A percentile compares a stretch with the other conserved stretches of the same genome.
Evolutionary conservation across 2,888 invertebrate genomes (phyloP).

Genomic region (Andricus quercusramuli): DNA sequence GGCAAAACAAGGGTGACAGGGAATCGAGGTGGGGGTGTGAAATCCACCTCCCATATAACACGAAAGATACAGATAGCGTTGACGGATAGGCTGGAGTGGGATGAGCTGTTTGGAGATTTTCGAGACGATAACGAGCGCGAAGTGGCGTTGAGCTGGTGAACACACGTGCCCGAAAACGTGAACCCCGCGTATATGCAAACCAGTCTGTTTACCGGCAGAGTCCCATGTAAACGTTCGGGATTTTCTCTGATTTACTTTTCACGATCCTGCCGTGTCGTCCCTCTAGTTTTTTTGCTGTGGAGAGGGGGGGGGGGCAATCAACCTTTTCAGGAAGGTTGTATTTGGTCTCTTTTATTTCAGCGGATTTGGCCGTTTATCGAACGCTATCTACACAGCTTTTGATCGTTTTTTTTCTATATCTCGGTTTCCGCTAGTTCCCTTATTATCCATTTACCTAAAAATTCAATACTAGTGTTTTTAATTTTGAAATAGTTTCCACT

Average conservation of each 20-base stretch:
- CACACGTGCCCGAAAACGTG: conserved; percentile 31
- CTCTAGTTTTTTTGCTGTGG: not conserved
- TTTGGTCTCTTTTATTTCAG: conserved; percentile 19
- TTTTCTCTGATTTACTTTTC: conserved; percentile 34
- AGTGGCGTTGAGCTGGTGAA: conserved; percentile 39
- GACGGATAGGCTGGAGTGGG: conserved; percentile 68
- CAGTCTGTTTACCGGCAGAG: conserved; percentile 24
- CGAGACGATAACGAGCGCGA: conserved; percentile 37
- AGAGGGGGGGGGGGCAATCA: not conserved
- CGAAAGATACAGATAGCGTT: conserved; percentile 69
- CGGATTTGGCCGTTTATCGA: conserved; percentile 22
- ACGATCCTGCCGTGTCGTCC: not conserved
- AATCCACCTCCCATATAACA: conserved; percentile 31
- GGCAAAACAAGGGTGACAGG: conserved; percentile 26
- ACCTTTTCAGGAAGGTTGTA: conserved; percentile 20
- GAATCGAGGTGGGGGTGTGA: conserved; percentile 25
- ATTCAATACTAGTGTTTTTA: too few relatives aligned
- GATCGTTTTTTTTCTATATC: not conserved
- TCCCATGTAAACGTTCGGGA: conserved; percentile 30
- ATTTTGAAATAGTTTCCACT: too few relatives aligned
- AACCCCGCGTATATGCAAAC: conserved; percentile 35
- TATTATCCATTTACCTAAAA: too few relatives aligned
- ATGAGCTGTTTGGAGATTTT: conserved; percentile 42
- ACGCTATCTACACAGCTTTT: not conserved
- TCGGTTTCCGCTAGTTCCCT: too few relatives aligned